phyloP scores from a whole-genome alignment of 2,113 vertebrate genomes.

The Python bivittatus region DNA sequence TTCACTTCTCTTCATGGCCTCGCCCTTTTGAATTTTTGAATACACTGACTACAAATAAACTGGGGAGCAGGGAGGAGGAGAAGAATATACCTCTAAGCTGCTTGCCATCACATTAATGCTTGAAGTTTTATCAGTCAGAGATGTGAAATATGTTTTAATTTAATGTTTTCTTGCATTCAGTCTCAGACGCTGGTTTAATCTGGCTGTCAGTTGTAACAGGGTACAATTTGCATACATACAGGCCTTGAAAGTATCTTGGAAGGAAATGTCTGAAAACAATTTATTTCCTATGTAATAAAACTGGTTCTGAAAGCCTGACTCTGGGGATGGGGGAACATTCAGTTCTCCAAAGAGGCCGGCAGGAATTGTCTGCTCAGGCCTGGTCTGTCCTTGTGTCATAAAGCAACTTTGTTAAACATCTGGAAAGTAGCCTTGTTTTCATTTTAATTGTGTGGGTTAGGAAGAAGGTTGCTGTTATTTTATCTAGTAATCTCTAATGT shows the following conservation, averaged over 20 bases:
- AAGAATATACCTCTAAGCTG: background rate
- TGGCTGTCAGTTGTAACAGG: background rate
- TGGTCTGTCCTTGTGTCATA: slow-evolving; percentile 36
- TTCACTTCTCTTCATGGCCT: background rate
- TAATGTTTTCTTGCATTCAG: background rate
- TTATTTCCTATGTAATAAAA: background rate
- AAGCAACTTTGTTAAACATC: slow-evolving; percentile 58
- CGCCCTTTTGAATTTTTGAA: background rate
- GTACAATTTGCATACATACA: background rate
- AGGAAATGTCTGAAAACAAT: background rate
- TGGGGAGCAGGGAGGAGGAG: background rate
- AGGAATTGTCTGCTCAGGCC: slow-evolving; percentile 30
- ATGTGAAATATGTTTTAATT: background rate
- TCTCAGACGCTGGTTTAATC: background rate
- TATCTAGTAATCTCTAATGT: background rate
- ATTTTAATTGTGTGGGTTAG: background rate
- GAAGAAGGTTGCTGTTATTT: background rate
- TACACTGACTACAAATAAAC: background rate
- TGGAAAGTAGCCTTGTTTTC: slow-evolving; percentile 50
- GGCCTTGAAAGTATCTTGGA: background rate
- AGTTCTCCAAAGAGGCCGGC: slow-evolving; percentile 37
- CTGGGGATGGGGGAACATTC: slow-evolving; percentile 15
- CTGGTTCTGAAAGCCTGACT: slow-evolving; percentile 1
- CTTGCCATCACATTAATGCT: background rate
- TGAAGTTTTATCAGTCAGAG: background rate